Evolutionary conservation across 2,113 vertebrate species (phyloP).

Genomic region (Triplophysa tibetana): DNA sequence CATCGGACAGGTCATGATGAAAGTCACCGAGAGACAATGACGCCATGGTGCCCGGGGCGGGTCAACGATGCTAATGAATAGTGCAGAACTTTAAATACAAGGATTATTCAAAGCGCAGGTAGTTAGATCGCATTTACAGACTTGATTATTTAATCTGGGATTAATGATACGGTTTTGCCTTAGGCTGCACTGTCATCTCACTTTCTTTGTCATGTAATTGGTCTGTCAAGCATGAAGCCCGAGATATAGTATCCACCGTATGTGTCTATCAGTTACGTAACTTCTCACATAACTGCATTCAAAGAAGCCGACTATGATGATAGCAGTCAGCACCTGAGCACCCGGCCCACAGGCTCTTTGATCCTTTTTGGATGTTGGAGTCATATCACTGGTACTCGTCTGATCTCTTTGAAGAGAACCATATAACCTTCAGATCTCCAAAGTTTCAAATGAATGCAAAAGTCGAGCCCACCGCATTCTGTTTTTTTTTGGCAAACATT

Average conservation of each 20-base stretch:
- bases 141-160: neutral
- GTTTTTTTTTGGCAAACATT: constrained; percentile 10
- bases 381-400: constrained; percentile 35
- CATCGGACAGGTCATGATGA: constrained; percentile 14
- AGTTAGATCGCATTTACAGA: neutral
- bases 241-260: neutral
- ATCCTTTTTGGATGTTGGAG: constrained; percentile 43
- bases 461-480: neutral
- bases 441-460: constrained; percentile 14
- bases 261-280: constrained; percentile 15
- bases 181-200: neutral
- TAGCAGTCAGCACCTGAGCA: constrained; percentile 19
- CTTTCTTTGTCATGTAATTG: constrained; percentile 2
- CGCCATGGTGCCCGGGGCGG: neutral
- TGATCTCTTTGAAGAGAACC: constrained; percentile 52
- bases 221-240: constrained; percentile 13
- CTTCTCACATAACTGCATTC: constrained; percentile 39
- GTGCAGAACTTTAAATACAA: neutral
- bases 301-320: constrained; percentile 37
- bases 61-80: constrained; percentile 7
- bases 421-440: constrained; percentile 39
- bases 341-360: constrained; percentile 38
- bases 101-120: neutral
- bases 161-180: neutral
- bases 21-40: constrained; percentile 1